Base-by-base conservation (phyloP, 2,888 invertebrate genomes). In the Drosophila percnosoma region DNA sequence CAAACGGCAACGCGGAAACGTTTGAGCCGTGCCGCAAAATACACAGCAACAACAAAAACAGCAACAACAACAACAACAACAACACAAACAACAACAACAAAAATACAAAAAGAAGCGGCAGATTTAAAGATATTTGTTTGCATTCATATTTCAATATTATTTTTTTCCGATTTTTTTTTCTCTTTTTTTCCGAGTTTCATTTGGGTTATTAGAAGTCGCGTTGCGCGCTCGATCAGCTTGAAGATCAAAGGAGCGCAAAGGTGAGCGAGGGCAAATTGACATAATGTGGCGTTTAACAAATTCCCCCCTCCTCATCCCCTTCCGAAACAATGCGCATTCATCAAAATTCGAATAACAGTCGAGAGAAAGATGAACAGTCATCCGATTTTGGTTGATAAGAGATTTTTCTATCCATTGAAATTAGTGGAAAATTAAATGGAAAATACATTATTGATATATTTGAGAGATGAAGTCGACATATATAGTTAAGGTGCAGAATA, bases 221-320 rank as follows among this genome's bases (percentile, higher is more conserved):
- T 53, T 54, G 54, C 11, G 71, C 71, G 69, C 63, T 60, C 54
- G 70, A 82, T 84, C 82, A 49, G 34, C 65, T 57, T 49, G 31
- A 57, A 72, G 86, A 83, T 82, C 79, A 86, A 87, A 85, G 80
- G 70, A 78, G 80, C 69, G 77, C 83, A 83, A 83, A 88, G 82
- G 73, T 80, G 78, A 73, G 80, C 87, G 75, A 67, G 67, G 42
- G 52, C 52, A 61, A 62, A 62, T 89, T 92, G 92, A 92, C 92
- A 92, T 91, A 92, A 92, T 92, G 91, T 92, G 91, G 91, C 92
- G 91, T 92, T 92, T 91, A 90, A 91, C 88, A 90, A 91, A 90
- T 83, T 85, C 81, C 75, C 66, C 18, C 42, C 27, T 0, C 21
- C n/a, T 3, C 40, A 24, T 4, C 2, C 15, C 8, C 54, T 5